Evolutionary conservation across 2,888 invertebrate genomes (phyloP).

Genomic region (Cremastobaeus sp.): DNA sequence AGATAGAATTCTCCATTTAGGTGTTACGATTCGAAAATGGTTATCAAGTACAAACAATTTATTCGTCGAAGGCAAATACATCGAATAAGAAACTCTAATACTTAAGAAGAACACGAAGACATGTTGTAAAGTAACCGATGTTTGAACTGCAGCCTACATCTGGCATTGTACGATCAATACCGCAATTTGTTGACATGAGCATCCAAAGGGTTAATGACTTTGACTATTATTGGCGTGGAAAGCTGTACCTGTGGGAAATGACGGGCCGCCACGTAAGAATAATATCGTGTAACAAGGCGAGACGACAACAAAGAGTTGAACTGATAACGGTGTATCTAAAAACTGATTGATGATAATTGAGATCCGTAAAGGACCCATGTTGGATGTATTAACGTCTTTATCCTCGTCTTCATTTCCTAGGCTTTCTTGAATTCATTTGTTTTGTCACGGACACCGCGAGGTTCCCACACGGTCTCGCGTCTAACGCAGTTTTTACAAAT

Average conservation of each 20-base stretch:
- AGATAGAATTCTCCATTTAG: too few species aligned
- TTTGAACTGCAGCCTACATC: conserved; percentile 21
- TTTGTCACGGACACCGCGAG: neutral
- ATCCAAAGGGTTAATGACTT: conserved; percentile 46
- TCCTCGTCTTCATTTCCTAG: conserved; percentile 1
- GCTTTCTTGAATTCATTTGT: conserved; percentile 12
- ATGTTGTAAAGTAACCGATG: conserved; percentile 13
- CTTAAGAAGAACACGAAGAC: conserved; percentile 7
- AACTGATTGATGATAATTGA: conserved; percentile 73
- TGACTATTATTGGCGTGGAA: conserved; percentile 52
- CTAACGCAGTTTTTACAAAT: conserved; percentile 4
- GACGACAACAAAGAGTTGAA: conserved; percentile 57
- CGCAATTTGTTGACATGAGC: conserved; percentile 31
- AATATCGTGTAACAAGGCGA: conserved; percentile 61
- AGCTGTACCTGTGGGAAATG: conserved; percentile 64
- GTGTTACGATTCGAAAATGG: too few species aligned
- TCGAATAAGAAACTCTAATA: neutral
- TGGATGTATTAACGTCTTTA: conserved; percentile 5
- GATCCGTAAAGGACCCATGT: conserved; percentile 58
- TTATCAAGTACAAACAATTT: too few species aligned
- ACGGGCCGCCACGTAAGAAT: conserved; percentile 65
- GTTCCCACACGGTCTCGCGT: neutral
- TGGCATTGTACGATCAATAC: conserved; percentile 18
- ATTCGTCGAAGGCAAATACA: too few species aligned
- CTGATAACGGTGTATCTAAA: conserved; percentile 70